These are phyloP conservation scores for Labrus mixtus DNA, from an alignment of 2,113 vertebrate genomes.

Conservation along the genomic window DNA sequence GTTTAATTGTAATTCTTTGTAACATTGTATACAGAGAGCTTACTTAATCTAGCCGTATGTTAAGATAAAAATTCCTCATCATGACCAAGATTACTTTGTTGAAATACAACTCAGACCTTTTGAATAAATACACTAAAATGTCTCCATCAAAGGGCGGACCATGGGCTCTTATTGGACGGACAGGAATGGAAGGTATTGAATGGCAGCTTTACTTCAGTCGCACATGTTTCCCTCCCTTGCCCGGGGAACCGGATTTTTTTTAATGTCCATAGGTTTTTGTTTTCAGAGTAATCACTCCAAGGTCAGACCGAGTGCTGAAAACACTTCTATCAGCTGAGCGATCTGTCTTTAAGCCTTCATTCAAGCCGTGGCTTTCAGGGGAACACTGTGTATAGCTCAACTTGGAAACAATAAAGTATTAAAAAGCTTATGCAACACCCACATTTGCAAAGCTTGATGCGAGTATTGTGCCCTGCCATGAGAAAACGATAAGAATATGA, in stretches of 20 bases:
- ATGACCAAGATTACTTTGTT: conserved; percentile 5
- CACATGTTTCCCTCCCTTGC: conserved; percentile 35
- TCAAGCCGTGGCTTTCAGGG: conserved; percentile 58
- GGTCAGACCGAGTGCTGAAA: conserved; percentile 74
- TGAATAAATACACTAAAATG: conserved; percentile 24
- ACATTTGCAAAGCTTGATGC: conserved; percentile 21
- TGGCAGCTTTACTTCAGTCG: conserved; percentile 36
- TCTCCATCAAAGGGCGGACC: background rate
- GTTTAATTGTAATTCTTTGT: background rate
- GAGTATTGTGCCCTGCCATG: conserved; percentile 15
- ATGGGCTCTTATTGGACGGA: conserved; percentile 9
- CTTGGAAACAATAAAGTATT: conserved; percentile 72
- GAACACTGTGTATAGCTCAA: conserved; percentile 38
- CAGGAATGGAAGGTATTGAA: conserved; percentile 37
- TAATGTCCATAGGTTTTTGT: conserved; percentile 74
- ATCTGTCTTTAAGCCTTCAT: conserved; percentile 68
- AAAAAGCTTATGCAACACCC: conserved; percentile 57
- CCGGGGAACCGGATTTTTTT: conserved; percentile 53
- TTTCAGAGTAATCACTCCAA: conserved; percentile 77
- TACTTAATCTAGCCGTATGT: background rate
- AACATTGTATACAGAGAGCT: background rate
- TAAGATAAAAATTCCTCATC: background rate
- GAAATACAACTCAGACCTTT: conserved; percentile 9
- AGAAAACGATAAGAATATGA: conserved; percentile 30
- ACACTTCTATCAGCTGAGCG: conserved; percentile 68